phyloP scores from a whole-genome alignment of 2,797 vertebrate species.

The Siniperca undulata region DNA sequence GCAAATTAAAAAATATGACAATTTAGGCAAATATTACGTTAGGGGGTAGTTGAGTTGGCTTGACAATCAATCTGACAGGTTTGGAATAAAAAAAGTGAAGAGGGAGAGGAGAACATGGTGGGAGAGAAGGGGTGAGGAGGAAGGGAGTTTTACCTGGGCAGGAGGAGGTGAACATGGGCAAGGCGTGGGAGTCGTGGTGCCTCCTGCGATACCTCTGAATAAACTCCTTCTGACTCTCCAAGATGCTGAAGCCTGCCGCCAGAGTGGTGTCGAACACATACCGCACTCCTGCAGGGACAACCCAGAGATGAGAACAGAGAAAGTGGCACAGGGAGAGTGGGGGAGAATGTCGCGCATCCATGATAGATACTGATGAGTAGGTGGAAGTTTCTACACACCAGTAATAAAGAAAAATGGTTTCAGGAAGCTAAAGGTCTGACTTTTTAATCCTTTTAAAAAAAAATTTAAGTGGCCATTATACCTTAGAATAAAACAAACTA shows the following conservation, averaged over 20 bases:
- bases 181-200: slow-evolving; percentile 88
- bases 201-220: slow-evolving; percentile 90
- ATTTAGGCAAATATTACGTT: neutral
- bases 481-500: neutral
- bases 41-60: neutral
- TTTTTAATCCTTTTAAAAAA: neutral
- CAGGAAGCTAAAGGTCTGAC: neutral
- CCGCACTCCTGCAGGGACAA: slow-evolving; percentile 86
- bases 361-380: slow-evolving; percentile 12
- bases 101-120: neutral
- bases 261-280: slow-evolving; percentile 94
- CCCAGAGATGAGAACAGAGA: slow-evolving; percentile 2
- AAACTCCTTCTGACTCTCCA: slow-evolving; percentile 96
- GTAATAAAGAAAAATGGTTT: neutral
- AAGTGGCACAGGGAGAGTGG: neutral
- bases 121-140: neutral
- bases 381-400: neutral
- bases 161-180: slow-evolving; percentile 98
- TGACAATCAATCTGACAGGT: neutral
- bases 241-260: slow-evolving; percentile 94
- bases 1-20: neutral
- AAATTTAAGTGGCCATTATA: neutral
- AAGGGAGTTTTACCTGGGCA: slow-evolving; percentile 89
- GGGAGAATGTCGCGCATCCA: neutral
- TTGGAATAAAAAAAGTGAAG: neutral